phyloP scores from a whole-genome alignment of 2,888 invertebrate genomes.

The Idaea dimidiata region DNA sequence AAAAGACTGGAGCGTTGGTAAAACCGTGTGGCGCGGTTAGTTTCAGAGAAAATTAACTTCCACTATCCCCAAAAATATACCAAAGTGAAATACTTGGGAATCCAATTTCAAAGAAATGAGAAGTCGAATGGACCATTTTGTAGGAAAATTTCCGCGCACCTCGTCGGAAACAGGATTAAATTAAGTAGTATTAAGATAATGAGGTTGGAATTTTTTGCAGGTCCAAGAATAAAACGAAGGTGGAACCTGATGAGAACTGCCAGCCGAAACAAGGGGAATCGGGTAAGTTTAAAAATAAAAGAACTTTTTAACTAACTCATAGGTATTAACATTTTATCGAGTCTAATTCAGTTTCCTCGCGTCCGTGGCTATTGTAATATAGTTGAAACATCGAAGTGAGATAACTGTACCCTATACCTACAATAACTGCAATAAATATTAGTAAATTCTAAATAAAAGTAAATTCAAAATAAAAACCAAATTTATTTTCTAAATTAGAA shows the following conservation, averaged over 20 bases:
- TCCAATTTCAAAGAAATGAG: slow-evolving; percentile 1
- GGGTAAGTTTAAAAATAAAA: slow-evolving; percentile 42
- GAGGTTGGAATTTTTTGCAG: slow-evolving; percentile 46
- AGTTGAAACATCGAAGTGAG: too few species aligned
- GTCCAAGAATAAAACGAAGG: slow-evolving; percentile 61
- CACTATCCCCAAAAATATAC: background rate
- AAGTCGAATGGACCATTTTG: background rate
- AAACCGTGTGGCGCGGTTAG: too few species aligned
- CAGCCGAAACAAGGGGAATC: slow-evolving; percentile 54
- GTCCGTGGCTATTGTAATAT: too few species aligned
- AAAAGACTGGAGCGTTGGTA: too few species aligned
- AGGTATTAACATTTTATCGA: too few species aligned
- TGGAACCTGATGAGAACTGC: slow-evolving; percentile 57
- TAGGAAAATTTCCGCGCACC: background rate
- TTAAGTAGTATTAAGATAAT: background rate
- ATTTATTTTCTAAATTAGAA: too few species aligned
- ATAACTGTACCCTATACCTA: too few species aligned
- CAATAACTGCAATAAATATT: too few species aligned
- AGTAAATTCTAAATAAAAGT: too few species aligned
- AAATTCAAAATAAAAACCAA: too few species aligned
- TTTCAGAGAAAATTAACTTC: background rate
- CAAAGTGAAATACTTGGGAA: background rate
- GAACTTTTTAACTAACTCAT: background rate
- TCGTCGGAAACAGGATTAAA: background rate
- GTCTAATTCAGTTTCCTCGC: too few species aligned